Evolutionary conservation across 2,888 invertebrate genomes (phyloP), one percentile per base, ranked within the genome.

Genomic region (Cybosia mesomella): DNA sequence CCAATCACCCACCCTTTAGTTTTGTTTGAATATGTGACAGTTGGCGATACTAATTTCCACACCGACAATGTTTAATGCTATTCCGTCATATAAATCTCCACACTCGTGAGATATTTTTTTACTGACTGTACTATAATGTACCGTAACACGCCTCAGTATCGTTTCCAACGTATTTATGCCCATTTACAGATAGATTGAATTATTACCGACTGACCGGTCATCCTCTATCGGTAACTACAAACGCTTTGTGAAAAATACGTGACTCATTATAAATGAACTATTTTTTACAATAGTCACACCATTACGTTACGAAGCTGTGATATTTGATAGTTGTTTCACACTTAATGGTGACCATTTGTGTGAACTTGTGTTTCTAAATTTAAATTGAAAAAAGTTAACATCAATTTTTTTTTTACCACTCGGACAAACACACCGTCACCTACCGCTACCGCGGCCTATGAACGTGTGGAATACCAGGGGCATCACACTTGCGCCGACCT

Each of bases 141-240:
- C 77, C 72, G 73, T 72, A 81, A 71, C 76, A 62, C 58, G 66
- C 68, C 66, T 70, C 55, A 65, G 72, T 79, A 79, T 75, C 72
- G 72, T 74, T 76, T 70, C 72, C 67, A 69, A 73, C 68, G 76
- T 64, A 77, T 77, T 79, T 81, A 81, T 69, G 71, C 72, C 75
- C 74, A 74, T 75, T 79, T 77, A 81, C 73, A 72, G 73, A 73
- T 73, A 75, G 74, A 77, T 81, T 77, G 74, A 81, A 81, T 81
- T 79, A 77, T 81, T 79, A 77, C 71, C 70, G 66, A 66, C 67
- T 66, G 59, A 69, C 67, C 70, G 65, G 34, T 59, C 67, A 68
- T 73, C 80, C 70, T 74, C 80, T 57, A 71, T 70, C 71, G 62
- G 49, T 65, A 76, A 66, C 59, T 32, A 59, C 59, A 57, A 64